A percentile compares a stretch with the other conserved stretches of the same genome.
These are phyloP conservation scores for Falco columbarius DNA, from an alignment of 2,797 vertebrate species.

Conservation along the genomic window DNA sequence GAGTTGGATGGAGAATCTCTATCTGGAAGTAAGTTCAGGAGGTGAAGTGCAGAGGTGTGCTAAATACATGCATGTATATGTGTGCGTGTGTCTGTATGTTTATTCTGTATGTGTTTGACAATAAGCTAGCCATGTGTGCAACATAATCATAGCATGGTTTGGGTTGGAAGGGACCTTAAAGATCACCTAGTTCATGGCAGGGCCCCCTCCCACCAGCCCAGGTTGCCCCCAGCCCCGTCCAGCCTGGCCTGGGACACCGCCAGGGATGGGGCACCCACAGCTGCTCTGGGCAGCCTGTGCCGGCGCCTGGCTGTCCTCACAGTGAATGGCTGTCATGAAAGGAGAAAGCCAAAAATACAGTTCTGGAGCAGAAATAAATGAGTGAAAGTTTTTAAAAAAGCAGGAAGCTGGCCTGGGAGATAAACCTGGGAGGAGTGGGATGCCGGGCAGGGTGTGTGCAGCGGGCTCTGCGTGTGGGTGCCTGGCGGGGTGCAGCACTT, in stretches of 20 bases:
- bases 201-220: too few species aligned
- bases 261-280: too few species aligned
- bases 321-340: background rate
- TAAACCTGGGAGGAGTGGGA: background rate
- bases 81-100: accelerated
- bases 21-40: background rate
- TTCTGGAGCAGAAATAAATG: background rate
- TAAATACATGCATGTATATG: background rate
- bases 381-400: background rate
- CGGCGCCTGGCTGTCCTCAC: too few species aligned
- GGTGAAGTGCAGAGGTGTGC: background rate
- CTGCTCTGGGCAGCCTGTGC: too few species aligned
- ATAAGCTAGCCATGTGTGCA: background rate
- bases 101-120: background rate
- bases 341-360: background rate
- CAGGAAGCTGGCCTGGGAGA: background rate
- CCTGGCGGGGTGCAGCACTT: background rate
- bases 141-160: background rate
- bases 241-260: too few species aligned
- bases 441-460: background rate
- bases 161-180: too few species aligned
- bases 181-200: too few species aligned
- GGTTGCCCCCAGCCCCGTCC: too few species aligned
- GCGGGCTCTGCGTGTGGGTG: accelerated
- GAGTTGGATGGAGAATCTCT: background rate